phyloP scores from a whole-genome alignment of 2,113 vertebrate species.

The Neogale vison region DNA sequence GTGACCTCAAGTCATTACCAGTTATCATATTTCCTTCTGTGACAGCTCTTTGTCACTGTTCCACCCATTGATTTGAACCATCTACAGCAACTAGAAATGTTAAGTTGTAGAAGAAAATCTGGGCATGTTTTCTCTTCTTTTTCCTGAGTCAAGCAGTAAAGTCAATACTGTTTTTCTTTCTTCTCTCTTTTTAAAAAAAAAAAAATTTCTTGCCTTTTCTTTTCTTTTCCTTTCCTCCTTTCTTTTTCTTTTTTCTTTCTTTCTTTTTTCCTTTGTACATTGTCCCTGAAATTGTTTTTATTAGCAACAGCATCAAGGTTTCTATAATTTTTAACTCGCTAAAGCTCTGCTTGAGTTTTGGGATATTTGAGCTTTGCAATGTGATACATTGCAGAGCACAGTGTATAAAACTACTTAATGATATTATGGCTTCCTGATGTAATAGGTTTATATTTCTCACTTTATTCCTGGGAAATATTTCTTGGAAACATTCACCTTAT shows the following conservation, averaged over 20 bases:
- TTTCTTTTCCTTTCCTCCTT: background rate
- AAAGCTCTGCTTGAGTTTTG: background rate
- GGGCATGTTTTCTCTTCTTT: background rate
- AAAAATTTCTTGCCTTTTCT: background rate
- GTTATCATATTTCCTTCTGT: background rate
- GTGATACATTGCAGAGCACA: background rate
- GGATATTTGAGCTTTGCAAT: background rate
- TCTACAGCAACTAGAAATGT: background rate
- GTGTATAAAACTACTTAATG: background rate
- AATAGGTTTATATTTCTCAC: constrained; percentile 2
- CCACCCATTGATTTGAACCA: background rate
- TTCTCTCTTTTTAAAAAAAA: background rate
- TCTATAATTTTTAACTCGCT: background rate
- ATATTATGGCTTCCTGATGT: background rate
- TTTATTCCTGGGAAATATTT: background rate
- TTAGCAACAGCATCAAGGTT: background rate
- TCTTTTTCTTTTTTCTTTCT: background rate
- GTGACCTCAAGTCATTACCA: background rate
- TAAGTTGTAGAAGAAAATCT: background rate
- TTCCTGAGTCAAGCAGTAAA: background rate
- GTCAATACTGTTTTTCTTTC: background rate
- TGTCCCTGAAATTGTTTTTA: background rate
- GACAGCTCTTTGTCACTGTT: background rate
- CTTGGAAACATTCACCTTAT: background rate
- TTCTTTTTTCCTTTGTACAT: background rate